A percentile compares a stretch with the other conserved stretches of the same genome.
These are phyloP conservation scores for Melieria omissa DNA, from an alignment of 2,888 invertebrate genomes.

Conservation along the genomic window DNA sequence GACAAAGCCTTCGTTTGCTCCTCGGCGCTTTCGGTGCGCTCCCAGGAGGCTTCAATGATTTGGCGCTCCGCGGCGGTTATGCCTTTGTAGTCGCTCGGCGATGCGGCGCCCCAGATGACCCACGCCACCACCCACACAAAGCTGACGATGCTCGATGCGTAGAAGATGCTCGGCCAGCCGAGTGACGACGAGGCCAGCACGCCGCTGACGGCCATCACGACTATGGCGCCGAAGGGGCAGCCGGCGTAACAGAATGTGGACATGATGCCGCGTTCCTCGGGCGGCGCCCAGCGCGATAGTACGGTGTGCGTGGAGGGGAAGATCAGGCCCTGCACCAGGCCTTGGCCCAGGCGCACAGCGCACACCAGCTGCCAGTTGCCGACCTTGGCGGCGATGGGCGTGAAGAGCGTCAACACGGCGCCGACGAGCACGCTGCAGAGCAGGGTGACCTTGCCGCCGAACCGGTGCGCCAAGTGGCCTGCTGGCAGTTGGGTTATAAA, in stretches of 20 bases:
- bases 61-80: slow-evolving; percentile 74
- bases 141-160: slow-evolving; percentile 75
- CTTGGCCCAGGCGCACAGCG: slow-evolving; percentile 74
- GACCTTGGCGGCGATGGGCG: slow-evolving; percentile 73
- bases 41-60: slow-evolving; percentile 74
- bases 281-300: slow-evolving; percentile 77
- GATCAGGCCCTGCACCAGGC: slow-evolving; percentile 75
- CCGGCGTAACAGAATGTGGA: slow-evolving; percentile 78
- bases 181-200: slow-evolving; percentile 73
- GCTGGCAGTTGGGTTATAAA: slow-evolving; percentile 73
- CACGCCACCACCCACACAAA: slow-evolving; percentile 73
- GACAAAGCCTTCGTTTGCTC: slow-evolving; percentile 42
- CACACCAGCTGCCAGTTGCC: slow-evolving; percentile 71
- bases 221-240: slow-evolving; percentile 81
- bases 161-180: slow-evolving; percentile 85
- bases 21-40: slow-evolving; percentile 47
- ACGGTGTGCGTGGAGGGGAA: slow-evolving; percentile 74
- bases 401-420: slow-evolving; percentile 72
- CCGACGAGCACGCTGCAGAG: slow-evolving; percentile 69
- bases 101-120: slow-evolving; percentile 73
- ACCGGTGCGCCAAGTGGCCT: slow-evolving; percentile 75
- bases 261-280: slow-evolving; percentile 73
- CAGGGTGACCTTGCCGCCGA: slow-evolving; percentile 74
- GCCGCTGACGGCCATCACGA: slow-evolving; percentile 78
- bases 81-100: slow-evolving; percentile 71